A percentile compares a stretch with the other conserved stretches of the same genome.
phyloP scores from a whole-genome alignment of 2,888 invertebrate species.

The Urechis unicinctus region DNA sequence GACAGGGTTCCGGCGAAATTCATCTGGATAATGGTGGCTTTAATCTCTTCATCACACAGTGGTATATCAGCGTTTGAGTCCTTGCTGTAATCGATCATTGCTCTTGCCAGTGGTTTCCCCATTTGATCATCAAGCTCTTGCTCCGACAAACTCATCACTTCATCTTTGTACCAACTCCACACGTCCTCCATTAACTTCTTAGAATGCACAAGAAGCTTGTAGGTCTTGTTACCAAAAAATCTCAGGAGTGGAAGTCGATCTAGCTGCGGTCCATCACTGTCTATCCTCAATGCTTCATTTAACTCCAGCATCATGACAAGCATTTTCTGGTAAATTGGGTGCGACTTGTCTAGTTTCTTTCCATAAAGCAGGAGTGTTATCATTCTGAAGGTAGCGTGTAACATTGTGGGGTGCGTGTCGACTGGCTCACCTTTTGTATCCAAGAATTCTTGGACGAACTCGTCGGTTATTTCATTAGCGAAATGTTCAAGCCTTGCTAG shows the following conservation, averaged over 20 bases:
- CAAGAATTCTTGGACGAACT: not conserved
- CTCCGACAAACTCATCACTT: not conserved
- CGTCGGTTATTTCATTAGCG: not conserved
- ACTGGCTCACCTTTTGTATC: not conserved
- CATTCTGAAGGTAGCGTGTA: not conserved
- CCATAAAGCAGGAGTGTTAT: not conserved
- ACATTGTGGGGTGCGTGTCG: not conserved
- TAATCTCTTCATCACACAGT: not conserved
- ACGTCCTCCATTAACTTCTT: not conserved
- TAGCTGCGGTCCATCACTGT: slow-evolving; percentile 18
- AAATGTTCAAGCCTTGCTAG: not conserved
- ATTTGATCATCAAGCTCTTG: not conserved
- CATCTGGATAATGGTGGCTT: not conserved
- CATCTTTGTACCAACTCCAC: not conserved
- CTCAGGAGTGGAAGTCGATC: slow-evolving; percentile 29
- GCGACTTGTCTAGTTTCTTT: not conserved
- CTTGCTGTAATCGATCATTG: not conserved
- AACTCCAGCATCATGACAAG: not conserved
- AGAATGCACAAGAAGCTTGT: not conserved
- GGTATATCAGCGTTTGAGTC: not conserved
- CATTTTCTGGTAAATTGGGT: not conserved
- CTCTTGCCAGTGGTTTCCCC: not conserved
- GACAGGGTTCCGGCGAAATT: not conserved
- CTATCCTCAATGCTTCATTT: not conserved
- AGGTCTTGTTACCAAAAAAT: slow-evolving; percentile 18